Evolutionary conservation across 2,888 invertebrate genomes (phyloP).

Genomic region (Caenorhabditis afra): DNA sequence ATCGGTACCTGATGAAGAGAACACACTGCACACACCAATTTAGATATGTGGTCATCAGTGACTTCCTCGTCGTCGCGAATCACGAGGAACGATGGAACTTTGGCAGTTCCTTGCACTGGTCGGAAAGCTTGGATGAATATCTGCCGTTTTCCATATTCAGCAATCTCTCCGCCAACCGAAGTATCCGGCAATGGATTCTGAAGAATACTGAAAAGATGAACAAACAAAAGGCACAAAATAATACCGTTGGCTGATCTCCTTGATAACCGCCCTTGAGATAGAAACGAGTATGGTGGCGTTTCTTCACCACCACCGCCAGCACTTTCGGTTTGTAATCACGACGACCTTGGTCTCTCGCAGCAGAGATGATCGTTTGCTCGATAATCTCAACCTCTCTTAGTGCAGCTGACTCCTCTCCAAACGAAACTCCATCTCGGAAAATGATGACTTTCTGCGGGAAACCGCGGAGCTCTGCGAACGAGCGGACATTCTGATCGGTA

Average conservation of each 20-base stretch:
- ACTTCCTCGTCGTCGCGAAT: conserved; percentile 58
- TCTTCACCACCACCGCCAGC: conserved; percentile 54
- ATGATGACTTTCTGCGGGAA: conserved; percentile 56
- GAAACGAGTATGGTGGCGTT: conserved; percentile 58
- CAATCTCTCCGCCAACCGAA: conserved; percentile 53
- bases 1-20: conserved; percentile 50
- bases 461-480: conserved; percentile 41
- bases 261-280: conserved; percentile 44
- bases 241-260: conserved; percentile 47
- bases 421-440: conserved; percentile 60
- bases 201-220: not conserved
- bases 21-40: conserved; percentile 56
- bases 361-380: conserved; percentile 35
- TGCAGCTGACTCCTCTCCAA: conserved; percentile 55
- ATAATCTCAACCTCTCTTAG: conserved; percentile 46
- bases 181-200: conserved; percentile 61
- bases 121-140: conserved; percentile 64
- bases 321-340: conserved; percentile 47
- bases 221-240: not conserved
- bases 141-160: conserved; percentile 60
- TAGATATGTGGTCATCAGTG: conserved; percentile 41
- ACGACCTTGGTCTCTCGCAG: conserved; percentile 33
- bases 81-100: conserved; percentile 51
- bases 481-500: conserved; percentile 34
- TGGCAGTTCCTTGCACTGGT: conserved; percentile 59